phyloP scores from a whole-genome alignment of 2,797 vertebrate species.

The Esox lucius region DNA sequence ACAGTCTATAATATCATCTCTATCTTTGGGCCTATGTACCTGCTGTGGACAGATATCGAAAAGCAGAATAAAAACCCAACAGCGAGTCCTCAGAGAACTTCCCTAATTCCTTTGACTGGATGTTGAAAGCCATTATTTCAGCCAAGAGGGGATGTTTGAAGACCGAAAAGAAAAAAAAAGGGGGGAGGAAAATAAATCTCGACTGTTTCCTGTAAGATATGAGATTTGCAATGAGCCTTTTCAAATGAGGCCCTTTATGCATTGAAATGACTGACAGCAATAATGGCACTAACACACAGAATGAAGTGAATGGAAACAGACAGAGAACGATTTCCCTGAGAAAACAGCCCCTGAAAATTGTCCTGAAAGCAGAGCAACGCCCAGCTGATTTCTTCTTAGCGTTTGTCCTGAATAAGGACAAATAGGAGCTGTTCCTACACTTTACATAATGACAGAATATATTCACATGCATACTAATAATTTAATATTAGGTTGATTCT shows the following conservation, averaged over 20 bases:
- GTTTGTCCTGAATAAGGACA: conserved; percentile 76
- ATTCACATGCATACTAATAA: no score
- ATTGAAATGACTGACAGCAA: conserved; percentile 80
- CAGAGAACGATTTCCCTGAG: conserved; percentile 77
- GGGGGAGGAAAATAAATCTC: conserved; percentile 73
- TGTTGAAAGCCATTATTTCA: conserved; percentile 68
- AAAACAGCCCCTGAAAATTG: conserved; percentile 75
- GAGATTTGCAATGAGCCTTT: conserved; percentile 79
- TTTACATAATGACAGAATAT: conserved; percentile 67
- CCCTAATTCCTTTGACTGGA: conserved; percentile 62
- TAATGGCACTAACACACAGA: conserved; percentile 74
- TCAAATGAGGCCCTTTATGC: conserved; percentile 77
- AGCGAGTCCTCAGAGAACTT: conserved; percentile 60
- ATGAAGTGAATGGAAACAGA: conserved; percentile 75
- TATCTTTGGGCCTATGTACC: conserved; percentile 62
- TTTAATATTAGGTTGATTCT: no score
- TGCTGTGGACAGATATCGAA: conserved; percentile 70
- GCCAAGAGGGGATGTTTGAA: conserved; percentile 60
- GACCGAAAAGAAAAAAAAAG: conserved; percentile 65
- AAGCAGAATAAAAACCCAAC: conserved; percentile 49
- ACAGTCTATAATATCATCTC: conserved; percentile 52
- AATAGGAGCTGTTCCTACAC: conserved; percentile 72
- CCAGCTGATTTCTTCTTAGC: conserved; percentile 82
- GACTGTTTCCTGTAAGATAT: conserved; percentile 81
- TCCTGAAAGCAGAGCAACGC: conserved; percentile 56